A percentile compares a stretch with the other conserved stretches of the same genome.
phyloP scores from a whole-genome alignment of 2,797 vertebrate genomes.

The Percopsis omiscomaycus region DNA sequence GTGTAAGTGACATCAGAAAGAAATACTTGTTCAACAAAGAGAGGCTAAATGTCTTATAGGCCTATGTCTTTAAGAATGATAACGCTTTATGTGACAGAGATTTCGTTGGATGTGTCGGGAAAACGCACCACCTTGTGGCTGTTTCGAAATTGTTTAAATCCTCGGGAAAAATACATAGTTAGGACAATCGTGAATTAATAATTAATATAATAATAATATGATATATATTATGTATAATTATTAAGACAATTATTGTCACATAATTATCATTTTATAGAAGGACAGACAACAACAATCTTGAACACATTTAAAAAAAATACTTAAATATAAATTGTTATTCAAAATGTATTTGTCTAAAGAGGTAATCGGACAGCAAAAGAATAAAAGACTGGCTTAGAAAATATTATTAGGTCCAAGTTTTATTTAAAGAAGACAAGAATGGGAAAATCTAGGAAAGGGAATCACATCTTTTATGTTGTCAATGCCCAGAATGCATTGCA shows the following conservation, averaged over 20 bases:
- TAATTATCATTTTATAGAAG: background rate
- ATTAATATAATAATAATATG: no score
- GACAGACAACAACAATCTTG: background rate
- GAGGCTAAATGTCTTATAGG: no score
- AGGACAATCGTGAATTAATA: no score
- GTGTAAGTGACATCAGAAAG: no score
- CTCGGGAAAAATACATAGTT: no score
- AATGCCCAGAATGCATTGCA: constrained; percentile 91
- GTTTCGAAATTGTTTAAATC: no score
- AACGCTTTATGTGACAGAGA: background rate
- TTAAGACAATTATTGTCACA: background rate
- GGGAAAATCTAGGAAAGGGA: constrained; percentile 91
- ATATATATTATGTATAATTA: no score
- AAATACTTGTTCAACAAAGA: no score
- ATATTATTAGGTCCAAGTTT: constrained; percentile 1
- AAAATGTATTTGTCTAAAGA: background rate
- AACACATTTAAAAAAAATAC: background rate
- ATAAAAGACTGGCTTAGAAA: background rate
- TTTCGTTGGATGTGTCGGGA: background rate
- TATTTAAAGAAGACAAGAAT: constrained; percentile 86
- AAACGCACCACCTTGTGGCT: constrained; percentile 62
- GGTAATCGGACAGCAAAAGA: no score
- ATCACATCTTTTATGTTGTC: constrained; percentile 96
- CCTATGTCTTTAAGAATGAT: no score
- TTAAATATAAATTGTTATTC: background rate